Conservation (phyloP, 2,888 invertebrate species). For the Synanthedon andrenaeformis region DNA sequence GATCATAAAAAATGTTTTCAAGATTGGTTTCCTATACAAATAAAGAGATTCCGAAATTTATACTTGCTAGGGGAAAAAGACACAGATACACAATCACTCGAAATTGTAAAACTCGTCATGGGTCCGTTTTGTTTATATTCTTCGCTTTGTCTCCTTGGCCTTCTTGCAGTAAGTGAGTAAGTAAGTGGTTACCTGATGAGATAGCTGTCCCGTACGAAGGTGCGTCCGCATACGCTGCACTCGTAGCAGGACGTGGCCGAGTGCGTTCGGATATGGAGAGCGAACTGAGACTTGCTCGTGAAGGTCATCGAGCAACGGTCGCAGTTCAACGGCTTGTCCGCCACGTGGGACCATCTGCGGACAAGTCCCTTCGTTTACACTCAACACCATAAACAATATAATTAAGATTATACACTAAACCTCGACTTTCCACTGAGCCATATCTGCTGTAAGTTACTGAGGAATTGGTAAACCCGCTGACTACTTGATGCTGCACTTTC, state of each 20-base stretch:
- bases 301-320: slow-evolving; percentile 80
- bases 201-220: slow-evolving; percentile 82
- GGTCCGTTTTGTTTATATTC: too few species aligned
- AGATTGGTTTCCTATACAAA: too few species aligned
- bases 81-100: too few species aligned
- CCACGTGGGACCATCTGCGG: slow-evolving; percentile 80
- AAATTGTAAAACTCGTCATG: too few species aligned
- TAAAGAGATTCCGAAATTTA: too few species aligned
- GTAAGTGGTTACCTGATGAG: slow-evolving; percentile 70
- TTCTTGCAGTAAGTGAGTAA: not conserved
- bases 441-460: too few species aligned
- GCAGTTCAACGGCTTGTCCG: slow-evolving; percentile 80
- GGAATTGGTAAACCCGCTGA: too few species aligned
- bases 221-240: slow-evolving; percentile 80
- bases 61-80: too few species aligned
- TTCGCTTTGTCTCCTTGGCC: not conserved
- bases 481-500: not conserved
- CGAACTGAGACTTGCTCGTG: slow-evolving; percentile 80
- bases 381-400: slow-evolving; percentile 1
- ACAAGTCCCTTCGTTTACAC: not conserved
- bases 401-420: too few species aligned
- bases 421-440: not conserved
- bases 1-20: too few species aligned
- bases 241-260: slow-evolving; percentile 77
- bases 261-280: slow-evolving; percentile 81